Conservation (phyloP, 1,140 invertebrate species). For the Neotoxoptera formosana region DNA sequence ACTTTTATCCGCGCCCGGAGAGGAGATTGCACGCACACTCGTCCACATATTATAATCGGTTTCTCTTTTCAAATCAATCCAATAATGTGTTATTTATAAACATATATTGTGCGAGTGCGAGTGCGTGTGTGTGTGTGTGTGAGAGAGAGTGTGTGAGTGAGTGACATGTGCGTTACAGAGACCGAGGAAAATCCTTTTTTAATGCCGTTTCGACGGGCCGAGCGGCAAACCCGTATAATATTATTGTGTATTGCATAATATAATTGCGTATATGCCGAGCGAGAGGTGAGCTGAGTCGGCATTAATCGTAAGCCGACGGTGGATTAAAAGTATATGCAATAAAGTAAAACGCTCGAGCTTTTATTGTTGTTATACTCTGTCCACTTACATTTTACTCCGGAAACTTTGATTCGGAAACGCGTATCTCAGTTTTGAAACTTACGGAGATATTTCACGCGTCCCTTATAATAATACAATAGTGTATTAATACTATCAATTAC, state of each 20-base stretch:
- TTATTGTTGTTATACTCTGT: neutral
- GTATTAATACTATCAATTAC: constrained; percentile 6
- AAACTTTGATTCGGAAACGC: neutral
- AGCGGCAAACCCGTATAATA: neutral
- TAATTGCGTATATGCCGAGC: neutral
- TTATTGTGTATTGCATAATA: neutral
- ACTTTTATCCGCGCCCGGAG: neutral
- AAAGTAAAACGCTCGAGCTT: neutral
- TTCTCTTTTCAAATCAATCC: neutral
- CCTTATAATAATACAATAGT: neutral
- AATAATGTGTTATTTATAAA: neutral
- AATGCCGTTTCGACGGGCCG: neutral
- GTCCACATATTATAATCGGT: neutral
- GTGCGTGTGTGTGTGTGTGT: neutral
- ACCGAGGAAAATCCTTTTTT: neutral
- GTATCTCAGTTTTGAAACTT: neutral
- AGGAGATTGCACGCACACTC: neutral
- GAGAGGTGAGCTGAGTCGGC: neutral
- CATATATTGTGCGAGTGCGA: neutral
- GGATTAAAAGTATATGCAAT: neutral
- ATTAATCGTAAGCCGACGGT: neutral
- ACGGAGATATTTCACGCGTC: neutral
- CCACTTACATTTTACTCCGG: neutral
- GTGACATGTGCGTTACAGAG: too few species aligned
- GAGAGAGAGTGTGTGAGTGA: too few species aligned